Conservation (phyloP, 2,113 vertebrate species). For the Dasyornis broadbenti region DNA sequence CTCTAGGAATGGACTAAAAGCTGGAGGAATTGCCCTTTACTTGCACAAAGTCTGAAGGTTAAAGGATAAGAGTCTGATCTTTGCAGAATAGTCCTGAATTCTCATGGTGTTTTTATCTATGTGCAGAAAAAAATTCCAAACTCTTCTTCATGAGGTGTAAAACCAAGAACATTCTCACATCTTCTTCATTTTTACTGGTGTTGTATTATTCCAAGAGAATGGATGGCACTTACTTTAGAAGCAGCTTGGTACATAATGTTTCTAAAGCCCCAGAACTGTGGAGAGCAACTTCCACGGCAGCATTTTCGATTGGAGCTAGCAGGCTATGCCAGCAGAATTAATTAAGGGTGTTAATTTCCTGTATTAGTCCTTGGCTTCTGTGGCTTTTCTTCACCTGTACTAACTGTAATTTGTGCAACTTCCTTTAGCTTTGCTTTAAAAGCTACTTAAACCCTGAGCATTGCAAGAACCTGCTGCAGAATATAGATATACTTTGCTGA, state of each 20-base stretch:
- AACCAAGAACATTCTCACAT: background rate
- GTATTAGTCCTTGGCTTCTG: conserved; percentile 17
- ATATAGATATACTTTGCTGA: conserved; percentile 51
- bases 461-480: conserved; percentile 19
- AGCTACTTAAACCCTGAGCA: conserved; percentile 22
- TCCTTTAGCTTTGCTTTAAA: conserved; percentile 38
- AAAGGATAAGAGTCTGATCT: background rate
- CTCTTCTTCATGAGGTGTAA: background rate
- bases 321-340: conserved; percentile 3
- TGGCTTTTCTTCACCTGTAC: conserved; percentile 35
- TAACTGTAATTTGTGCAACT: conserved; percentile 8
- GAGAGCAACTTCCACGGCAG: background rate
- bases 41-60: background rate
- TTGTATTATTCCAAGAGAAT: background rate
- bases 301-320: background rate
- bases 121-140: background rate
- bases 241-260: background rate
- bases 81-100: background rate
- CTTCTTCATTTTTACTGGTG: background rate
- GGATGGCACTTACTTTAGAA: background rate
- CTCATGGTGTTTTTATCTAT: rapidly evolving
- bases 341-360: conserved; percentile 38
- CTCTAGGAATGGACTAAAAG: background rate
- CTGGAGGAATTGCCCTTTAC: background rate
- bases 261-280: background rate